Conservation (phyloP, 2,888 invertebrate species). For the Eudemis profundana region DNA sequence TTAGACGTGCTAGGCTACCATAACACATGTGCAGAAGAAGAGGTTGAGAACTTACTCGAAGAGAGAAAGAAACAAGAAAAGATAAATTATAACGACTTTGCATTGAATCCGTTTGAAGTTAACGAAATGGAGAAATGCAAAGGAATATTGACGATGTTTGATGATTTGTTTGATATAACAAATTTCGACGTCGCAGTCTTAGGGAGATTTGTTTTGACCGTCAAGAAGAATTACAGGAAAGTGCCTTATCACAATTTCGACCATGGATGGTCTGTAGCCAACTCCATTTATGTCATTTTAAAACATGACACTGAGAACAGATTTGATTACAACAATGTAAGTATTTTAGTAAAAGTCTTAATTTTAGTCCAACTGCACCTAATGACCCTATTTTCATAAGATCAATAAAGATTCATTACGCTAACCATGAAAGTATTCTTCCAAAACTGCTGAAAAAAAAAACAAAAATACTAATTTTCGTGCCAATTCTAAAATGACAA, state of each 20-base stretch:
- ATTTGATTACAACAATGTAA: constrained; percentile 67
- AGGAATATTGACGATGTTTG: constrained; percentile 91
- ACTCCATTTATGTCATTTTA: constrained; percentile 91
- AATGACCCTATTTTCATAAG: too few species aligned
- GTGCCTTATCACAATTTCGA: constrained; percentile 96
- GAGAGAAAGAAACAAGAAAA: constrained; percentile 49
- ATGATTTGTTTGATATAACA: constrained; percentile 87
- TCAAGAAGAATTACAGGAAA: constrained; percentile 92
- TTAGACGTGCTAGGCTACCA: constrained; percentile 94
- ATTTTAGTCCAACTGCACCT: too few species aligned
- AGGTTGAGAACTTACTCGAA: constrained; percentile 77
- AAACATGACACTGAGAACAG: constrained; percentile 72
- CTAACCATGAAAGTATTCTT: too few species aligned
- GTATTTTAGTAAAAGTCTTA: too few species aligned
- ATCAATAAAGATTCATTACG: too few species aligned
- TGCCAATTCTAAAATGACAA: too few species aligned
- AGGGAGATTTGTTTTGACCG: constrained; percentile 91
- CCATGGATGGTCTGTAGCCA: constrained; percentile 94
- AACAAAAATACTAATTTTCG: too few species aligned
- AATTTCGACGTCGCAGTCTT: constrained; percentile 89
- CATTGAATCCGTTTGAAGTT: constrained; percentile 90
- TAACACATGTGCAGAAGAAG: constrained; percentile 91
- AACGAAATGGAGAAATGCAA: constrained; percentile 90
- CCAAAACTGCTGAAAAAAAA: too few species aligned
- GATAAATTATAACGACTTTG: constrained; percentile 84